These are phyloP conservation scores for Ageneiosus marmoratus DNA, from an alignment of 2,113 vertebrate genomes.

Conservation along the genomic window DNA sequence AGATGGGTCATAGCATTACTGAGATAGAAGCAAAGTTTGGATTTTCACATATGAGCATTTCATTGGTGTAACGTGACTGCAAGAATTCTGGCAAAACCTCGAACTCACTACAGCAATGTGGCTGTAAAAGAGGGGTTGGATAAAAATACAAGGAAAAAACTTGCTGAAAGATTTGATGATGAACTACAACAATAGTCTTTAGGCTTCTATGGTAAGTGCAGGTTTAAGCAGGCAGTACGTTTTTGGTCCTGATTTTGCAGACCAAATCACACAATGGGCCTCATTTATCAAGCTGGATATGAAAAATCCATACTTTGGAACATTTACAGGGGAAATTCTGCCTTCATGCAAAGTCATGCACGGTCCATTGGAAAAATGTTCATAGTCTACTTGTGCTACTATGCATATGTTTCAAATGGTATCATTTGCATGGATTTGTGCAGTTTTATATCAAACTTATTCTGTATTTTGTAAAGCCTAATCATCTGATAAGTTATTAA, in stretches of 20 bases:
- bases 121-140: no score
- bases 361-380: background rate
- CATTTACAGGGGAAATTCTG: background rate
- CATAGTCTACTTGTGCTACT: background rate
- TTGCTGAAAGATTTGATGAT: background rate
- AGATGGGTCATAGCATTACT: no score
- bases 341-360: background rate
- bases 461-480: background rate
- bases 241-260: background rate
- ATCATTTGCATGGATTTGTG: background rate
- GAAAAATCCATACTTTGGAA: background rate
- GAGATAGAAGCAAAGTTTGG: no score
- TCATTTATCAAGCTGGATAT: background rate
- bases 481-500: background rate
- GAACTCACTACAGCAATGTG: no score
- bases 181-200: background rate
- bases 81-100: no score
- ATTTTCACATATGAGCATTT: no score
- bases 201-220: background rate
- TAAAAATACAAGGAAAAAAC: no score
- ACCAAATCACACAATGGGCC: background rate
- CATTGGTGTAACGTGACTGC: no score
- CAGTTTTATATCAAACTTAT: background rate
- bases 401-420: background rate
- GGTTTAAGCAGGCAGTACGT: background rate